Base-by-base conservation (phyloP, 2,888 invertebrate genomes). In the Sminthurides aquaticus region DNA sequence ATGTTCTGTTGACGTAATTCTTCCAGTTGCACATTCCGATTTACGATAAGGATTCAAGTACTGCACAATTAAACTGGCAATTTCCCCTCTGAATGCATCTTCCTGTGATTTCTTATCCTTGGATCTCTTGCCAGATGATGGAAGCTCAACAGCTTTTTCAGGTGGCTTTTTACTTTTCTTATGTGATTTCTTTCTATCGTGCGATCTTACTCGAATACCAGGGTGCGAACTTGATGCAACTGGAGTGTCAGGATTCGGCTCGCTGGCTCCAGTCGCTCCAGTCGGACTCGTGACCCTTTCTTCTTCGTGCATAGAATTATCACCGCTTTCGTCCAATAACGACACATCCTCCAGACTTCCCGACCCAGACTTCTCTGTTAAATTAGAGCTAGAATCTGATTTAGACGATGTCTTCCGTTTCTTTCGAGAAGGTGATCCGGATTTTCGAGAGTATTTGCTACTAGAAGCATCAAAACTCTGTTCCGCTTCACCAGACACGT, bases 11-110 rank as follows among this genome's bases (percentile, higher is more conserved):
- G 85, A 88, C 1, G 87, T 87, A 75, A 98, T 96, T 73, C 89
- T 82, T 0, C 91, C 97, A 69, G 86, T 82, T 73, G 86, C 86
- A 76, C 95, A 97, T 71, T 88, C 89, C 0, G 87, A 85, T 76
- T 89, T 90, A 62, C 92, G 82, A 80, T 90, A 97, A 0, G 91
- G 91, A 80, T 91, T 92, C 66, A 97, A 84, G 76, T 89, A 89
- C 66, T 87, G 85, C 70, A 92, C 90, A 82, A 93, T 90, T 27
- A 89, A 88, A 55, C 87, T 84, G 18, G 82, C 81, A 77, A 82
- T 82, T 76, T 80, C 81, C 60, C 89, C 88, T 62, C 91, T 84
- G 81, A 96, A 95, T 73, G 85, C 84, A 76, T 95, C 94, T 49
- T 61, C 67, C 18, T 60, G 25, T 15, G 69, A 58, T 60, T 71